Evolutionary conservation across 1,140 invertebrate species (phyloP).

Genomic region (Aphelinus atriplicis): DNA sequence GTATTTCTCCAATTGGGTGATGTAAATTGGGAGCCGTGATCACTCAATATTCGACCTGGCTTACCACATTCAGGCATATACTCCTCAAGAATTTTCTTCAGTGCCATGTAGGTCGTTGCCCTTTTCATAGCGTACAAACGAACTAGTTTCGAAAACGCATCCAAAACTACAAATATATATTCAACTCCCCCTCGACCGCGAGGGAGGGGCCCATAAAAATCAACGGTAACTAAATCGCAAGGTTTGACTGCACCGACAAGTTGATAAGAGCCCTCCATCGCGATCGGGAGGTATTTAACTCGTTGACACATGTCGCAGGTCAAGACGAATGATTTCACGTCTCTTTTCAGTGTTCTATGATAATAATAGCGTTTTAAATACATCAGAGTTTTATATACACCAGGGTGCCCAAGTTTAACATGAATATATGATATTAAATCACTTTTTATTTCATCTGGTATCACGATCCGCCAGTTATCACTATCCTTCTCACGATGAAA

Average conservation of each 20-base stretch:
- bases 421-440: not conserved
- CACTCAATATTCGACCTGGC: conserved; percentile 36
- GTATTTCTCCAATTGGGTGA: conserved; percentile 38
- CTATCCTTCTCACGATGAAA: not conserved
- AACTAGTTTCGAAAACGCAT: conserved; percentile 46
- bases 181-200: not conserved
- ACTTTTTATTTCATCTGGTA: not conserved
- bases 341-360: too few relatives aligned
- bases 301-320: too few relatives aligned
- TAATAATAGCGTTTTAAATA: too few relatives aligned
- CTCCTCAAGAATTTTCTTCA: conserved; percentile 24
- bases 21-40: conserved; percentile 46
- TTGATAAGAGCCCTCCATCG: not conserved
- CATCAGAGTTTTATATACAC: too few relatives aligned
- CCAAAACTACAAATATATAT: too few relatives aligned
- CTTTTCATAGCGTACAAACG: conserved; percentile 48
- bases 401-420: too few relatives aligned
- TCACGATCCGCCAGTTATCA: not conserved
- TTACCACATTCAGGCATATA: conserved; percentile 31
- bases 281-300: not conserved
- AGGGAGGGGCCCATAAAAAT: not conserved
- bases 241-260: not conserved
- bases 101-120: conserved; percentile 44
- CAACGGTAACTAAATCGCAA: not conserved
- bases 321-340: too few relatives aligned